phyloP scores from a whole-genome alignment of 2,888 invertebrate species.

The Tachystola acroxantha region DNA sequence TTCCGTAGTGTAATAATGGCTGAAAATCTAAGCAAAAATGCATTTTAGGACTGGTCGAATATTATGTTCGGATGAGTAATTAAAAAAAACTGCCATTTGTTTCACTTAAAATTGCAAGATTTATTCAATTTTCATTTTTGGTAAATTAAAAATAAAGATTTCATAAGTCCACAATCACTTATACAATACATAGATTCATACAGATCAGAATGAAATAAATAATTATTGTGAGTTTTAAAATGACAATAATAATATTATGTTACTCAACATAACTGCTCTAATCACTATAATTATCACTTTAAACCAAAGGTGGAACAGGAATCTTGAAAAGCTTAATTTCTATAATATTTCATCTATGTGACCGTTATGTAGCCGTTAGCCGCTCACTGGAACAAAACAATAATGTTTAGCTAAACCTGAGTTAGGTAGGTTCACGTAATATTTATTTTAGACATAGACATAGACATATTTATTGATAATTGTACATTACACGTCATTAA shows the following conservation, averaged over 20 bases:
- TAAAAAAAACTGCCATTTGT: constrained; percentile 16
- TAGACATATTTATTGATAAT: no score
- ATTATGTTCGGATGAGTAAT: no score
- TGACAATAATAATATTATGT: constrained; percentile 51
- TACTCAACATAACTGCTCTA: constrained; percentile 68
- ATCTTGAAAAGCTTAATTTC: constrained; percentile 69
- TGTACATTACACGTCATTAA: no score
- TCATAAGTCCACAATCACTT: constrained; percentile 73
- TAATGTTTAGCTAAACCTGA: background rate
- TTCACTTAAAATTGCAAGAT: constrained; percentile 65
- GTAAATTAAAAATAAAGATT: constrained; percentile 72
- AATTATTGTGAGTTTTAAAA: constrained; percentile 66
- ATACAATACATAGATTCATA: constrained; percentile 71
- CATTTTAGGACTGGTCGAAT: no score
- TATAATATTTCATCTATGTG: constrained; percentile 70
- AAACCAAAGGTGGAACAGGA: constrained; percentile 72
- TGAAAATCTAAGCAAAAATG: no score
- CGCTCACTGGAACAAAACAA: constrained; percentile 43
- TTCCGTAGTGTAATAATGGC: no score
- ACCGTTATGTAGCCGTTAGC: constrained; percentile 39
- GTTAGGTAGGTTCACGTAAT: no score
- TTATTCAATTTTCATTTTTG: constrained; percentile 74
- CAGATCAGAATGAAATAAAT: constrained; percentile 77
- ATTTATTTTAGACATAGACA: no score
- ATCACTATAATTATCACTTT: constrained; percentile 73